Base-by-base conservation (phyloP, 2,113 vertebrate genomes). In the Siniperca chuatsi region DNA sequence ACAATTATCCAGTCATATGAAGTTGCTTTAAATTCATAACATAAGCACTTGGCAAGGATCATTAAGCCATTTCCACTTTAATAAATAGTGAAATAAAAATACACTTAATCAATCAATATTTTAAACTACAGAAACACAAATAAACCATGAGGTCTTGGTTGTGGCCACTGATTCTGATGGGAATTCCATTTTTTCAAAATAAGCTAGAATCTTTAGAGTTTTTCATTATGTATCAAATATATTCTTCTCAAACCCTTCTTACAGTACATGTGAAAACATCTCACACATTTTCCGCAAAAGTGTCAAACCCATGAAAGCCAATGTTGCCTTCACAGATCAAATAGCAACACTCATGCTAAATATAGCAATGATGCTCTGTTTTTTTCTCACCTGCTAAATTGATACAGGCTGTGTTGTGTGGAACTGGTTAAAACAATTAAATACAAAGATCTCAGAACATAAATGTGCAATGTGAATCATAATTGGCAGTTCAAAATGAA, bases 21-120 rank as follows among this genome's bases (percentile, higher is more conserved):
- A 79, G n/a, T 16, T 21, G 21, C 23, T 65, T 71, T 61, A 52
- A 67, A 90, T 67, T 40, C 70, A 10, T 6, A 35, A 75, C 55
- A 79, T 5, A 73, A 60, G 9, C 35, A 75, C 18, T 18, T 7
- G 18, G 42, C 44, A 20, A 37, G 11, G 37, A 76, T 52, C 54
- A 61, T 82, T 62, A 58, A 57, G 10, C 21, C 71, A 61, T 40
- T 76, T 62, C 29, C 5, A 54, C 48, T 94, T 92, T 93, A 90
- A 90, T 91, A 87, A 82, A 93, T 86, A 86, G 75, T 66, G 5
- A 87, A 87, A 87, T 67, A 64, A 62, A 87, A 89, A 88, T 48
- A 79, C 78, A 90, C 33, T 60, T 64, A 16, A 75, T 60, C 55
- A 82, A 65, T 48, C 89, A 35, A 70, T 12, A 33, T 70, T 73